A percentile compares a stretch with the other conserved stretches of the same genome.
phyloP scores from a whole-genome alignment of 1,140 invertebrate genomes.

The Drosophila melanogaster region DNA sequence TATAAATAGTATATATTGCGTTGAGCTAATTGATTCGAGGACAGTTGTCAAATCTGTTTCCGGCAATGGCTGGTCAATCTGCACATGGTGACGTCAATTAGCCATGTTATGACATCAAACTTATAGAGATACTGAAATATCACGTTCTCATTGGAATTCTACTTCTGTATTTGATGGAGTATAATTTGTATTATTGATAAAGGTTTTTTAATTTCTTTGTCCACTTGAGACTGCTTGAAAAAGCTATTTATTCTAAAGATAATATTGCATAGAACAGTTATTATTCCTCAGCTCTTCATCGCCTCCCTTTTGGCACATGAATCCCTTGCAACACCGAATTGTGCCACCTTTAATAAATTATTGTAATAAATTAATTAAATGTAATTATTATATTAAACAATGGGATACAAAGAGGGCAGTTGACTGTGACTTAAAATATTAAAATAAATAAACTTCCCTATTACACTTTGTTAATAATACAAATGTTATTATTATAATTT shows the following conservation, averaged over 20 bases:
- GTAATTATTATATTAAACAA: no score
- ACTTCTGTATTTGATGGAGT: slow-evolving; percentile 14
- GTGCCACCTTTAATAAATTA: no score
- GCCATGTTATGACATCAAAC: slow-evolving; percentile 64
- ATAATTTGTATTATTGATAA: slow-evolving; percentile 67
- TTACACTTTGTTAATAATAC: no score
- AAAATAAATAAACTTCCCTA: no score
- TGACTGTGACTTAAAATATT: no score
- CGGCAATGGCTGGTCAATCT: slow-evolving; percentile 13
- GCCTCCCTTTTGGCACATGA: background rate
- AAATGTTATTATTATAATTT: no score
- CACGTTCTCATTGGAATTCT: slow-evolving; percentile 41
- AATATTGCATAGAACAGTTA: slow-evolving; percentile 1
- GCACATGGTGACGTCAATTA: slow-evolving; percentile 64
- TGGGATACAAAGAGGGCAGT: no score
- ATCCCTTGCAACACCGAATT: background rate
- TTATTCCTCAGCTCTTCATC: background rate
- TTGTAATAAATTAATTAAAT: no score
- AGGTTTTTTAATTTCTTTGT: slow-evolving; percentile 40
- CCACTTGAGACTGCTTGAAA: slow-evolving; percentile 14
- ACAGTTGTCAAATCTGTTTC: slow-evolving; percentile 17
- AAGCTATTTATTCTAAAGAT: slow-evolving; percentile 24
- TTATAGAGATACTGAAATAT: slow-evolving; percentile 40
- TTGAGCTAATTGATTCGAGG: slow-evolving; percentile 4
- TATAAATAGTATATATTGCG: no score